A percentile compares a stretch with the other conserved stretches of the same genome.
These are phyloP conservation scores for Invenusta paracnida DNA, from an alignment of 2,888 invertebrate genomes.

Conservation along the genomic window DNA sequence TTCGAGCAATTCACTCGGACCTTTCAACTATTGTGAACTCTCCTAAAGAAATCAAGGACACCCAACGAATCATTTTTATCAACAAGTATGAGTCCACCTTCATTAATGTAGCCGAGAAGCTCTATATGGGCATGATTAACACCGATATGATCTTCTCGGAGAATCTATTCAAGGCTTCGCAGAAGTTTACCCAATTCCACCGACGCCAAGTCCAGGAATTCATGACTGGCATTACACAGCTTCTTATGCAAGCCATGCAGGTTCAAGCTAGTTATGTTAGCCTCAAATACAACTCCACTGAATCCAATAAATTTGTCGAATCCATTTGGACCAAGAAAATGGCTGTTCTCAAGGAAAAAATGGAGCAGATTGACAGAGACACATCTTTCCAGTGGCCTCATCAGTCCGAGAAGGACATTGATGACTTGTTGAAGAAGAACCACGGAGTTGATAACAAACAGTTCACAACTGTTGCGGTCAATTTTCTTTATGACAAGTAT, in stretches of 20 bases:
- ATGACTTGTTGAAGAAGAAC: constrained; percentile 20
- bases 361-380: constrained; percentile 28
- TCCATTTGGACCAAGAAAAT: constrained; percentile 35
- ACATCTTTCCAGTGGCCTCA: neutral
- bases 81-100: constrained; percentile 30
- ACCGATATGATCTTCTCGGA: constrained; percentile 30
- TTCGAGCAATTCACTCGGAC: neutral
- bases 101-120: constrained; percentile 18
- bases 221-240: constrained; percentile 19
- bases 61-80: constrained; percentile 1
- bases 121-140: constrained; percentile 33
- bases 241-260: constrained; percentile 33
- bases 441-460: neutral
- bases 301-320: constrained; percentile 17
- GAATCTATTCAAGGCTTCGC: constrained; percentile 34
- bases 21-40: neutral
- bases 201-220: constrained; percentile 31
- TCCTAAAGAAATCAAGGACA: neutral
- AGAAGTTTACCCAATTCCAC: neutral
- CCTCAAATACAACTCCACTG: constrained; percentile 27
- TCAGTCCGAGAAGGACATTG: constrained; percentile 32
- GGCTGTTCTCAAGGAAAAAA: constrained; percentile 35
- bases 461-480: neutral
- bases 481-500: constrained; percentile 30
- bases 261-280: constrained; percentile 33